Conservation (phyloP, 2,113 vertebrate genomes). For the Peromyscus leucopus region DNA sequence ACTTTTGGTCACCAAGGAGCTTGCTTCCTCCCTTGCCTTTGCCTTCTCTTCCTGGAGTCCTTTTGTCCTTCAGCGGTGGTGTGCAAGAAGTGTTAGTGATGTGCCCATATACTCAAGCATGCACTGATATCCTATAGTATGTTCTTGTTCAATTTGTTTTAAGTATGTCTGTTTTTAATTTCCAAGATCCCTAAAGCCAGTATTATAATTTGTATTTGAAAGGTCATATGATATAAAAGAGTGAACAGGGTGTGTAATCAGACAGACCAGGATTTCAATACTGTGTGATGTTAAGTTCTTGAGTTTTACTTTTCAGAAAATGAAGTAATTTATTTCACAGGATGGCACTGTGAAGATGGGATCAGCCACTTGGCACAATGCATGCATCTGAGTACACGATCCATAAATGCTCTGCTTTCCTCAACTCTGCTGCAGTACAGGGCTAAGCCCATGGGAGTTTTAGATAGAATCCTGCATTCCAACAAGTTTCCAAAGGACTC, state of each 20-base stretch:
- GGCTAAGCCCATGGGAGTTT: neutral
- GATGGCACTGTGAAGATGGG: neutral
- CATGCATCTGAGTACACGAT: neutral
- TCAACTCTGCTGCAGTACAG: neutral
- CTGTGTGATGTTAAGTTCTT: neutral
- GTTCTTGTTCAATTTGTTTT: conserved; percentile 33
- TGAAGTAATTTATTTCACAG: neutral
- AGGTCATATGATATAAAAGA: neutral
- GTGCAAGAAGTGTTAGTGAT: neutral
- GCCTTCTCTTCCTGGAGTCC: neutral
- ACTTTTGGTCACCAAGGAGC: neutral
- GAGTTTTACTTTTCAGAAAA: neutral
- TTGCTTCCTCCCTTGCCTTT: neutral
- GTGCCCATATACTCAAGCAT: neutral
- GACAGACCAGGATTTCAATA: neutral
- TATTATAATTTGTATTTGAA: conserved; percentile 14
- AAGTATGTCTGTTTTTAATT: neutral
- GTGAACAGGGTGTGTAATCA: neutral
- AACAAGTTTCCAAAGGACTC: neutral
- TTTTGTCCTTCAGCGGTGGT: neutral
- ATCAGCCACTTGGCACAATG: neutral
- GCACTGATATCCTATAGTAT: neutral
- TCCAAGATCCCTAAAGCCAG: neutral
- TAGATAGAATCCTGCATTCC: neutral
- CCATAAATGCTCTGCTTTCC: neutral